These are phyloP conservation scores for Loris lydekkerianus DNA, from an alignment of 2,797 vertebrate species.

Conservation along the genomic window DNA sequence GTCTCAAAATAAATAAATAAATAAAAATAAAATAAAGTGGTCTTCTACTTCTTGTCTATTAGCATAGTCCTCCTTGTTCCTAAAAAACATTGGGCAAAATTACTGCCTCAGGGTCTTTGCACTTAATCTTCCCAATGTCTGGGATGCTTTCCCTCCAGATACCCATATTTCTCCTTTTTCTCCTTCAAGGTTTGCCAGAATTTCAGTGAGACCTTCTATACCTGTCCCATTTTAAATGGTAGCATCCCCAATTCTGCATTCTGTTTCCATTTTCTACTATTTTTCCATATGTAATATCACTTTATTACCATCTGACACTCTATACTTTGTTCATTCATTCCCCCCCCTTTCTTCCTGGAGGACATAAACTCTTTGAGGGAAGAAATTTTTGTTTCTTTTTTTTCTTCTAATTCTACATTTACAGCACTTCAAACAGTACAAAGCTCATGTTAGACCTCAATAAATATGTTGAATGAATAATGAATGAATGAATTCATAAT, in stretches of 20 bases:
- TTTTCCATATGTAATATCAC: not conserved
- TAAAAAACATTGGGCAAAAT: not conserved
- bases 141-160: not conserved
- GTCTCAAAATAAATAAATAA: too few species aligned
- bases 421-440: not conserved
- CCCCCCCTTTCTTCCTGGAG: not conserved
- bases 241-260: not conserved
- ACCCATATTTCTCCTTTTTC: not conserved
- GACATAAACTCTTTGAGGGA: not conserved
- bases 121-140: not conserved
- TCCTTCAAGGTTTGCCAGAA: not conserved
- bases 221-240: not conserved
- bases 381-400: not conserved
- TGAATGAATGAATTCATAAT: conserved; percentile 39
- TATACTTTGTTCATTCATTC: not conserved
- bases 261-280: not conserved
- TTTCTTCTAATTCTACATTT: not conserved
- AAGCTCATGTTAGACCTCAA: not conserved
- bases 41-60: not conserved
- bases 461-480: not conserved
- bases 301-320: not conserved
- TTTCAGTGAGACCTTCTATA: not conserved
- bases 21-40: not conserved
- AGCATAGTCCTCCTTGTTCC: not conserved
- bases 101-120: not conserved